phyloP scores from a whole-genome alignment of 2,797 vertebrate species.

The Jordanella pulchra region DNA sequence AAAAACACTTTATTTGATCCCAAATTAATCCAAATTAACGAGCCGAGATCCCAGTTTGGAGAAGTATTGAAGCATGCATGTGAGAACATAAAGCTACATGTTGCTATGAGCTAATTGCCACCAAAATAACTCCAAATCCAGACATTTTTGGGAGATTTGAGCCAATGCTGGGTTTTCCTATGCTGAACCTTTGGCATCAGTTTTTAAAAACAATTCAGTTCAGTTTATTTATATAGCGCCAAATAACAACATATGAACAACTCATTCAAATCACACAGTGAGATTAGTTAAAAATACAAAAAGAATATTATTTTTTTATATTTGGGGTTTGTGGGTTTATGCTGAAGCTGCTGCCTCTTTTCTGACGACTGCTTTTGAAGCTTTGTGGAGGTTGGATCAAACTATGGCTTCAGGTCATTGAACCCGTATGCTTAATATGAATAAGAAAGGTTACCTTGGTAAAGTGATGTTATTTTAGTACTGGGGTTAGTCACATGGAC shows the following conservation, averaged over 20 bases:
- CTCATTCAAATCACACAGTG: no score
- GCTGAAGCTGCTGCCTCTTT: not conserved
- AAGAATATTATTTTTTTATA: not conserved
- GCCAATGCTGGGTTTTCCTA: not conserved
- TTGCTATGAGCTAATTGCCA: no score
- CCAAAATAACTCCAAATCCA: no score
- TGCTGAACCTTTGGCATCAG: no score
- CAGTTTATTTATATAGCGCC: no score
- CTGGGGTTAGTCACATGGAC: not conserved
- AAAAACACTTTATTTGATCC: no score
- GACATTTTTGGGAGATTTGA: no score
- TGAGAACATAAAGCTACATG: no score
- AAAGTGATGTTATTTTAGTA: not conserved
- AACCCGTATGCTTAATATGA: not conserved
- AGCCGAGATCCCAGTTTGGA: not conserved
- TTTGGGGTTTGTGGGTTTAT: not conserved
- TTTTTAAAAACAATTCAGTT: no score
- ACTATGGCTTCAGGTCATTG: not conserved
- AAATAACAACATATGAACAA: no score
- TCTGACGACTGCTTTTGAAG: not conserved
- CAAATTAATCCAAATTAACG: not conserved
- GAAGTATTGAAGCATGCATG: no score
- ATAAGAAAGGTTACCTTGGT: not conserved
- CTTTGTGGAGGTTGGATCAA: not conserved
- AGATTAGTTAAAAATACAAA: no score